Evolutionary conservation across 2,113 vertebrate species (phyloP).

Genomic region (Stomatorhinus ivindoensis): DNA sequence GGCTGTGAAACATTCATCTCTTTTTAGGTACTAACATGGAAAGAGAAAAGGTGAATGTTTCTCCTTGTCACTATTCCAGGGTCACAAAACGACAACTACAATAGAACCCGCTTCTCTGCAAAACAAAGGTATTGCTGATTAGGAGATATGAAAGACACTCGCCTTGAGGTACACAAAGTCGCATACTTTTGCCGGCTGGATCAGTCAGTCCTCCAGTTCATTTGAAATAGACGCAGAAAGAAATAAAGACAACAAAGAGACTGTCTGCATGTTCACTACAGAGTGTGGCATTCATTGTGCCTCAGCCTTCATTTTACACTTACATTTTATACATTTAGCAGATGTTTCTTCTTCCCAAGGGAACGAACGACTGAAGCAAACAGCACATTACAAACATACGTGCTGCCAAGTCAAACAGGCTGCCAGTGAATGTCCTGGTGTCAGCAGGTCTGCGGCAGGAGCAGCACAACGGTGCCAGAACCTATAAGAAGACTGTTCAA

Average conservation of each 20-base stretch:
- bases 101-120: neutral
- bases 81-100: neutral
- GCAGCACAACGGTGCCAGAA: neutral
- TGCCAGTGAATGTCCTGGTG: neutral
- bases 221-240: neutral
- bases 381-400: neutral
- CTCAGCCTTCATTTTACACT: neutral
- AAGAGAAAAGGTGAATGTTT: conserved; percentile 37
- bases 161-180: neutral
- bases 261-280: neutral
- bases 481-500: neutral
- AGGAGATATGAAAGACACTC: neutral
- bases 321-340: neutral
- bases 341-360: neutral
- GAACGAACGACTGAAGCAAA: neutral
- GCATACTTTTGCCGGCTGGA: neutral
- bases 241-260: neutral
- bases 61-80: conserved; percentile 31
- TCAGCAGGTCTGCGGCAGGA: neutral
- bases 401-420: neutral
- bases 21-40: conserved; percentile 44
- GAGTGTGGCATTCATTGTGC: neutral
- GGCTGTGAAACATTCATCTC: conserved; percentile 52
- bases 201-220: neutral
- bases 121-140: neutral